Conservation (phyloP, 2,113 vertebrate genomes). For the Oreotrochilus melanogaster region DNA sequence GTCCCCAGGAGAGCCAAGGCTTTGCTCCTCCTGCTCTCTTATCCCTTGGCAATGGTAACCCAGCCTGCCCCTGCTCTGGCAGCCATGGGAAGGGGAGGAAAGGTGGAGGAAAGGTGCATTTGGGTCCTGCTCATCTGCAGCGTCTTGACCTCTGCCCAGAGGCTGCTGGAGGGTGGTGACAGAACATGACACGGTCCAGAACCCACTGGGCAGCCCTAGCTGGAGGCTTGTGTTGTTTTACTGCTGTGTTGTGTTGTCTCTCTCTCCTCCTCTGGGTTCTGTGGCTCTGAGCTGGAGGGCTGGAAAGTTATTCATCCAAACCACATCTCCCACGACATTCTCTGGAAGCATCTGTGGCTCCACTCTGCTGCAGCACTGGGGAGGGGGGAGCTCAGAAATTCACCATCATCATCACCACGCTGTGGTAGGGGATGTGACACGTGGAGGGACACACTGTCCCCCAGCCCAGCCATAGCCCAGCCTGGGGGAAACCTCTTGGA, state of each 20-base stretch:
- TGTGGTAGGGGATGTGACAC: not conserved
- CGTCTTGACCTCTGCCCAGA: not conserved
- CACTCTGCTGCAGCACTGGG: not conserved
- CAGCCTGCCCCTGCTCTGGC: not conserved
- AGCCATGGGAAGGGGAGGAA: not conserved
- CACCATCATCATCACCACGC: not conserved
- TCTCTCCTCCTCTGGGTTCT: slow-evolving; percentile 39
- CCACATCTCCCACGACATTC: slow-evolving; percentile 22
- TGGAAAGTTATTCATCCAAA: slow-evolving; percentile 63
- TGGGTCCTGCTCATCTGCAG: not conserved
- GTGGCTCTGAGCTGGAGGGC: slow-evolving; percentile 44
- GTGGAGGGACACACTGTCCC: not conserved
- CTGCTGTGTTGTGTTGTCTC: slow-evolving; percentile 21
- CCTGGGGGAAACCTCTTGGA: fast-evolving
- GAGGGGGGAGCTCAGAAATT: slow-evolving; percentile 37
- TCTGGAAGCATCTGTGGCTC: slow-evolving; percentile 43
- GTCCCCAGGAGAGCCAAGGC: fast-evolving
- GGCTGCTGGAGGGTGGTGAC: not conserved
- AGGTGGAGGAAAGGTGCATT: fast-evolving
- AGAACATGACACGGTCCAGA: not conserved
- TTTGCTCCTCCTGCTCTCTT: not conserved
- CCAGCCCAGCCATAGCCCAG: fast-evolving
- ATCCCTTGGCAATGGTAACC: not conserved
- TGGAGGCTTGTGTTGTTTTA: slow-evolving; percentile 50
- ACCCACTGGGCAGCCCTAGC: not conserved